These are phyloP conservation scores for Dendroctonus valens DNA, from an alignment of 1,140 invertebrate genomes.

Conservation along the genomic window DNA sequence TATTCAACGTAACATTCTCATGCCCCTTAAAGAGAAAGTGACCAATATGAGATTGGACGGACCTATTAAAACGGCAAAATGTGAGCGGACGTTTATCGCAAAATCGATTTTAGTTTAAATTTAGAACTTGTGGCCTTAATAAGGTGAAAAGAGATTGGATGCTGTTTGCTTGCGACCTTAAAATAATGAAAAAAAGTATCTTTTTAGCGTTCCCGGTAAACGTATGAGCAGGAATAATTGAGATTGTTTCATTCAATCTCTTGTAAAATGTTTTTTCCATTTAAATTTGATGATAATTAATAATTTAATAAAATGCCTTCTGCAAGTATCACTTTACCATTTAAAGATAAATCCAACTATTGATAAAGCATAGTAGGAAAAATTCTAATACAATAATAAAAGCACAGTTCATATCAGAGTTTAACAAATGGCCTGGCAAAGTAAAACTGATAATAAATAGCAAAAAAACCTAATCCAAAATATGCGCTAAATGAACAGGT, in stretches of 20 bases:
- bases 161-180: background rate
- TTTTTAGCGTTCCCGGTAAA: background rate
- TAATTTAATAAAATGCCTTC: no score
- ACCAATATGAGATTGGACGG: background rate
- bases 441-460: no score
- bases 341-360: no score
- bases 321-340: no score
- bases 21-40: constrained; percentile 1
- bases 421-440: no score
- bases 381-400: no score
- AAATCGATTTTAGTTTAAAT: constrained; percentile 9
- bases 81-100: background rate
- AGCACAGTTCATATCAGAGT: no score
- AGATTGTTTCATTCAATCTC: background rate
- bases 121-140: background rate
- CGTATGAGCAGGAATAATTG: background rate
- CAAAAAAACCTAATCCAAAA: no score
- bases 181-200: background rate
- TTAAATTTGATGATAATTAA: background rate
- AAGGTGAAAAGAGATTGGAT: background rate
- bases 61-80: background rate
- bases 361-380: no score
- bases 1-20: background rate
- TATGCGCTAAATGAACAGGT: no score
- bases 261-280: background rate